Conservation (phyloP, 2,888 invertebrate species). For the Malacosoma neustria region DNA sequence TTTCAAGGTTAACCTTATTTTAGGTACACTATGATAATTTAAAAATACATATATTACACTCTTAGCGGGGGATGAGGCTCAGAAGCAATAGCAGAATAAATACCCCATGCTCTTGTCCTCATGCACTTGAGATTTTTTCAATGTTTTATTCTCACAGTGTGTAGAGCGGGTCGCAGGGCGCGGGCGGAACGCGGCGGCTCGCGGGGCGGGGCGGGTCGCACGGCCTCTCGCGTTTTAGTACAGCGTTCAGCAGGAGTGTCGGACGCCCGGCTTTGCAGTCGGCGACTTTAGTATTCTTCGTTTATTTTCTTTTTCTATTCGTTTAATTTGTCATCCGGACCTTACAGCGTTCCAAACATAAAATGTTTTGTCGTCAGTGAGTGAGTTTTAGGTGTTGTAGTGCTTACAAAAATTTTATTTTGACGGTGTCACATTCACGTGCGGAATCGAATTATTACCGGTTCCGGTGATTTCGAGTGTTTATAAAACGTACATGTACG, state of each 20-base stretch:
- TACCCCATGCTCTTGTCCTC: constrained; percentile 25
- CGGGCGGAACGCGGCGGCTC: constrained; percentile 40
- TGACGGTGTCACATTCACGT: constrained; percentile 71
- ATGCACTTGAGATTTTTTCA: constrained; percentile 47
- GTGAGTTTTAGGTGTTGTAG: constrained; percentile 43
- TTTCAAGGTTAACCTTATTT: no score
- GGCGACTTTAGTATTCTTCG: constrained; percentile 71
- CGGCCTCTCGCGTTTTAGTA: constrained; percentile 69
- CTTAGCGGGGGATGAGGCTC: constrained; percentile 19
- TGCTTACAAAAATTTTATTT: constrained; percentile 49
- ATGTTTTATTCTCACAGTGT: constrained; percentile 47
- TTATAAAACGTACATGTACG: constrained; percentile 55
- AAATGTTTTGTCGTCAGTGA: constrained; percentile 43
- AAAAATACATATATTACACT: no score
- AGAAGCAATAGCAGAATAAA: constrained; percentile 10
- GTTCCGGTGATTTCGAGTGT: constrained; percentile 70
- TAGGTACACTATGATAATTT: no score
- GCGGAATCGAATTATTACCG: constrained; percentile 64
- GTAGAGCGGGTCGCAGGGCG: constrained; percentile 54
- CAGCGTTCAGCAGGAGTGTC: constrained; percentile 73
- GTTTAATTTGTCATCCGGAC: constrained; percentile 65
- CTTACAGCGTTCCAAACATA: constrained; percentile 41
- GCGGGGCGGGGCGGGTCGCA: constrained; percentile 56
- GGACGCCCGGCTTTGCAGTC: constrained; percentile 69
- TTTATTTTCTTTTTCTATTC: constrained; percentile 74